Percentiles rank a stretch among this genome's conserved stretches.
Conservation (phyloP, 2,888 invertebrate genomes). For the Oasisia sp. region DNA sequence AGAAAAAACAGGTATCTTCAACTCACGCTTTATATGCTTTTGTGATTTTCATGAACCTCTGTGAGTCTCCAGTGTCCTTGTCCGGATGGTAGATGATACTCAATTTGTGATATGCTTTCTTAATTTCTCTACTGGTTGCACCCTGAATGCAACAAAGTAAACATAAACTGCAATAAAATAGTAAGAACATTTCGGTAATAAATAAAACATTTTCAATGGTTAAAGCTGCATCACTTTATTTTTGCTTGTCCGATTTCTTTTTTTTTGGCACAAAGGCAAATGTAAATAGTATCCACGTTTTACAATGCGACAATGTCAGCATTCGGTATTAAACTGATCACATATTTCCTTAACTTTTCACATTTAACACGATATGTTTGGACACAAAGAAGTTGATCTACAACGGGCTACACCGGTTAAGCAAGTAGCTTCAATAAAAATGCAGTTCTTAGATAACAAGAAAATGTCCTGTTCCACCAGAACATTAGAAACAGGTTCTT, state of each 20-base stretch:
- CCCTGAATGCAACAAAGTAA: slow-evolving; percentile 69
- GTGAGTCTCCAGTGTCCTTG: slow-evolving; percentile 79
- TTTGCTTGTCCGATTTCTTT: too few relatives aligned
- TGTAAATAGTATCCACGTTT: too few relatives aligned
- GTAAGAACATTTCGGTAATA: not conserved
- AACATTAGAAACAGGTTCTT: not conserved
- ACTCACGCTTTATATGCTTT: slow-evolving; percentile 78
- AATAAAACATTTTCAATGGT: not conserved
- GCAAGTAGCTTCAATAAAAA: too few relatives aligned
- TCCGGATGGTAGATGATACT: slow-evolving; percentile 96
- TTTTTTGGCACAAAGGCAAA: too few relatives aligned
- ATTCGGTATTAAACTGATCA: too few relatives aligned
- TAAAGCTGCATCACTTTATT: not conserved
- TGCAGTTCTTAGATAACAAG: too few relatives aligned
- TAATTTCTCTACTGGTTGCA: slow-evolving; percentile 88
- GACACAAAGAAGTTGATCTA: too few relatives aligned
- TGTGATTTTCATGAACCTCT: slow-evolving; percentile 95
- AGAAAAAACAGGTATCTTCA: slow-evolving; percentile 30
- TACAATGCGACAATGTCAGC: too few relatives aligned
- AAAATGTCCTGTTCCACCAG: too few relatives aligned
- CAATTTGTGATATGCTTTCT: slow-evolving; percentile 93
- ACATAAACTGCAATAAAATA: not conserved
- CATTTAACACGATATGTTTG: too few relatives aligned
- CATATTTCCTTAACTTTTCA: too few relatives aligned
- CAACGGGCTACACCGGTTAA: too few relatives aligned